Evolutionary conservation across 2,113 vertebrate species (phyloP).

Genomic region (Neomonachus schauinslandi): DNA sequence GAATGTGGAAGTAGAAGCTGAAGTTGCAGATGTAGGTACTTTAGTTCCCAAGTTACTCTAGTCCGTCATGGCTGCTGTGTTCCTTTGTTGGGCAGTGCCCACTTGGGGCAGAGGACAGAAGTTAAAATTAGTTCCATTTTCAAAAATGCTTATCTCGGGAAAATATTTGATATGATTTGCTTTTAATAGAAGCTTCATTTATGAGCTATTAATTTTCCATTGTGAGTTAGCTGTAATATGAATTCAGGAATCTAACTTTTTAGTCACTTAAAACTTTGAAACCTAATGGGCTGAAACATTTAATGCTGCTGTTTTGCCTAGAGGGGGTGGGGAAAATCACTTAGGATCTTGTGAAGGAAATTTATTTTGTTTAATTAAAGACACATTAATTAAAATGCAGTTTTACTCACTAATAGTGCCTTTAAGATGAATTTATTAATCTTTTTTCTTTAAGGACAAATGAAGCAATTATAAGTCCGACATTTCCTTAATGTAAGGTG

Average conservation of each 20-base stretch:
- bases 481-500: constrained; percentile 48
- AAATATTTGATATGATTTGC: constrained; percentile 29
- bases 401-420: constrained; percentile 45
- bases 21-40: background rate
- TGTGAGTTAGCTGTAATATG: constrained; percentile 18
- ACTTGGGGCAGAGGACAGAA: background rate
- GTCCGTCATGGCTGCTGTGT: background rate
- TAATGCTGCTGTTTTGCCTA: constrained; percentile 17
- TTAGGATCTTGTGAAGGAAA: constrained; percentile 51
- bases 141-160: background rate
- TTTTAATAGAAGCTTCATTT: constrained; percentile 45
- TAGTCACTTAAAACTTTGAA: constrained; percentile 52
- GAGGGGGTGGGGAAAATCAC: background rate
- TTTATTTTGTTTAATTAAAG: constrained; percentile 68
- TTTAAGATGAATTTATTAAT: constrained; percentile 56
- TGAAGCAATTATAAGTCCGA: constrained; percentile 12
- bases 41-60: background rate
- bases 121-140: background rate
- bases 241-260: constrained; percentile 27
- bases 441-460: constrained; percentile 49
- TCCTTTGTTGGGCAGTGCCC: background rate
- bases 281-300: constrained; percentile 39
- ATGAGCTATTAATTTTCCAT: constrained; percentile 54
- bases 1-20: background rate
- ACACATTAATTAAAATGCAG: constrained; percentile 41